These are phyloP conservation scores for Eupithecia inturbata DNA, from an alignment of 2,888 invertebrate species.

Conservation along the genomic window DNA sequence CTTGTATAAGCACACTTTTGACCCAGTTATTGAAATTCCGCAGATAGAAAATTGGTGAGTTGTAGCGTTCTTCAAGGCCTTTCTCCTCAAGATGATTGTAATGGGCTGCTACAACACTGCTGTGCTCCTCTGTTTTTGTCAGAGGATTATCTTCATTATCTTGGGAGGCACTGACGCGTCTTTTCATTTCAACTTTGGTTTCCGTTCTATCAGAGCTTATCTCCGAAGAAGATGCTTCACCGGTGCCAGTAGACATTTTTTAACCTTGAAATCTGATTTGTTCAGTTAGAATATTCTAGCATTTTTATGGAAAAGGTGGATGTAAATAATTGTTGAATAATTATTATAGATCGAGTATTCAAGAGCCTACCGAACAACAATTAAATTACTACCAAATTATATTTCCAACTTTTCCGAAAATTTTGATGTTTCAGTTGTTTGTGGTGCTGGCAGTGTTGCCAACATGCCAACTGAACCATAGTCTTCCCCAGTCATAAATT, in stretches of 20 bases:
- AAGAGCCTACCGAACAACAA: background rate
- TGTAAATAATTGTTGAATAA: too few relatives aligned
- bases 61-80: conserved; percentile 90
- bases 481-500: too few relatives aligned
- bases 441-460: too few relatives aligned
- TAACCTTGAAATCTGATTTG: conserved; percentile 19
- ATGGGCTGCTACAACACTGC: conserved; percentile 92
- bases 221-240: conserved; percentile 32
- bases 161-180: conserved; percentile 32
- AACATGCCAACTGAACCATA: too few relatives aligned
- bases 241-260: conserved; percentile 40
- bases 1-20: conserved; percentile 96
- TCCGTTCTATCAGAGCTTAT: conserved; percentile 24
- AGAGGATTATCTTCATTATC: conserved; percentile 29
- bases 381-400: background rate
- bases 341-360: background rate
- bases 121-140: conserved; percentile 66
- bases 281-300: background rate
- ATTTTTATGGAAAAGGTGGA: background rate
- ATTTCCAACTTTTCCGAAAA: background rate
- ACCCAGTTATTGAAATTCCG: conserved; percentile 99
- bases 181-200: conserved; percentile 18
- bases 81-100: conserved; percentile 95
- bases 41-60: conserved; percentile 96
- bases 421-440: too few relatives aligned